phyloP scores from a whole-genome alignment of 2,113 vertebrate species.

The Pseudorectes ferrugineus region DNA sequence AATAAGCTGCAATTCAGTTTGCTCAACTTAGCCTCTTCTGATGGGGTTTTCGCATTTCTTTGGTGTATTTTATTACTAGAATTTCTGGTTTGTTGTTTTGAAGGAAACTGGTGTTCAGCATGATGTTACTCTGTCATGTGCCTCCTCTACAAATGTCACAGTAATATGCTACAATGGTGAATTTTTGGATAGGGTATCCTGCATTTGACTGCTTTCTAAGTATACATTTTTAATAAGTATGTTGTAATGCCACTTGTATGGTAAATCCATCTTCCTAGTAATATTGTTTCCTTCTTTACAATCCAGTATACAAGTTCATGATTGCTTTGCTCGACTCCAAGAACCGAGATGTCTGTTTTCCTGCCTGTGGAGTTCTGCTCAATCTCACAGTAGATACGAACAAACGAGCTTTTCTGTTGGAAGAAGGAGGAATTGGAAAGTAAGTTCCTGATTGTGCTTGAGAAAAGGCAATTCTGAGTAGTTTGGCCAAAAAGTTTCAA shows the following conservation, averaged over 20 bases:
- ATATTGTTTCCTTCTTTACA: neutral
- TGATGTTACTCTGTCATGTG: neutral
- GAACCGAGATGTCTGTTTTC: conserved; percentile 88
- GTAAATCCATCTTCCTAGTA: neutral
- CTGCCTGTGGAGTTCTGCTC: conserved; percentile 91
- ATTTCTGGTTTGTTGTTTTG: neutral
- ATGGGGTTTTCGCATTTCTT: neutral
- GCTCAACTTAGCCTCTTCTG: neutral
- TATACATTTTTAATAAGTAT: neutral
- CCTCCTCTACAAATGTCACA: neutral
- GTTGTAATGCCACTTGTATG: neutral
- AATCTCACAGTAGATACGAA: conserved; percentile 83
- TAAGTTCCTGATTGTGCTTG: conserved; percentile 66
- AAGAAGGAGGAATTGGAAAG: conserved; percentile 82
- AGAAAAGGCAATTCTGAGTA: neutral
- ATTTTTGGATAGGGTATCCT: neutral
- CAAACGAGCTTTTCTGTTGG: conserved; percentile 69
- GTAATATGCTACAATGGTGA: neutral
- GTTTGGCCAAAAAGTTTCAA: neutral
- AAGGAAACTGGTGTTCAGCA: neutral
- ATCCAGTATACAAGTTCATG: conserved; percentile 85
- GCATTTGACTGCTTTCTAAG: neutral
- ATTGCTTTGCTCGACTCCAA: conserved; percentile 87
- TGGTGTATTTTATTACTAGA: neutral
- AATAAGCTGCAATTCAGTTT: neutral